phyloP scores from a whole-genome alignment of 2,113 vertebrate genomes.

The Rhinolophus ferrumequinum region DNA sequence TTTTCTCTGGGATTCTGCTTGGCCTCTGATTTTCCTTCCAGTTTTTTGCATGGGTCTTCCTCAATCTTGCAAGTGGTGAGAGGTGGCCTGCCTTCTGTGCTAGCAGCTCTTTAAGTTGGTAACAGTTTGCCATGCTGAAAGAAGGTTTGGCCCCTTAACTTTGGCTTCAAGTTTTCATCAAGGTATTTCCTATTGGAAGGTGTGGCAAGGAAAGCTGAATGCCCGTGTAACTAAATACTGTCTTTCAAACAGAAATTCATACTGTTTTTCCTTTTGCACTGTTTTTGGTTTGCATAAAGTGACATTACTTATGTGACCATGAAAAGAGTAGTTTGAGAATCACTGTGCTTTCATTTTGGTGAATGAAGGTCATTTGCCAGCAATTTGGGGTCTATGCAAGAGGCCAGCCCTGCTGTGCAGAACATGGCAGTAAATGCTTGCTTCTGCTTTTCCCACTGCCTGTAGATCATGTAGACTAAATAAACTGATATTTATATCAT shows the following conservation, averaged over 20 bases:
- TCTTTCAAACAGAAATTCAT: not conserved
- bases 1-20: not conserved
- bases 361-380: not conserved
- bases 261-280: not conserved
- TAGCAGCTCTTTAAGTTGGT: conserved; percentile 56
- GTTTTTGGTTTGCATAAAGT: conserved; percentile 5
- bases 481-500: not conserved
- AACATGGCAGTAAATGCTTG: not conserved
- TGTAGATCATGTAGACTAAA: not conserved
- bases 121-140: not conserved
- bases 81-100: conserved; percentile 38
- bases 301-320: not conserved
- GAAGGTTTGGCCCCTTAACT: conserved; percentile 64
- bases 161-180: not conserved
- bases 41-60: conserved; percentile 34
- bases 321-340: not conserved
- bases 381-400: not conserved
- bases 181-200: not conserved
- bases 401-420: too few relatives aligned
- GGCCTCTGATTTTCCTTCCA: not conserved
- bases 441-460: not conserved
- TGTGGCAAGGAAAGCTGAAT: not conserved
- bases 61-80: not conserved
- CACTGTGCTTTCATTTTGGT: not conserved
- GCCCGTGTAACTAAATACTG: conserved; percentile 1